Evolutionary conservation across 2,797 vertebrate species (phyloP).

Genomic region (Tapirus indicus): DNA sequence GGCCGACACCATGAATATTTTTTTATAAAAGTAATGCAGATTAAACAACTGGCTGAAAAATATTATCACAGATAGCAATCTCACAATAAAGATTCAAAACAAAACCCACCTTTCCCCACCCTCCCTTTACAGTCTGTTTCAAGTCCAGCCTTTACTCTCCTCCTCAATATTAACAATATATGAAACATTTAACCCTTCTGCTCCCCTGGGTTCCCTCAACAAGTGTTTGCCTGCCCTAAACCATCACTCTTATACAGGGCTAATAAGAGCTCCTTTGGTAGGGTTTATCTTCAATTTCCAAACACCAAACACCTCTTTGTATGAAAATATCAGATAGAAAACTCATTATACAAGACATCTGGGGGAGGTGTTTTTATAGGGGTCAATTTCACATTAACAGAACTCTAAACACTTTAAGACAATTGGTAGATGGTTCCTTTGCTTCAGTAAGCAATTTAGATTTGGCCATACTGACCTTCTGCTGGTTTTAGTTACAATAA

Average conservation of each 20-base stretch:
- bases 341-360: neutral
- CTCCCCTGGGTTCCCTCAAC: neutral
- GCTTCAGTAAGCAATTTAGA: neutral
- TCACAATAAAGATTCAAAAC: neutral
- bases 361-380: neutral
- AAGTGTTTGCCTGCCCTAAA: neutral
- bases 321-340: neutral
- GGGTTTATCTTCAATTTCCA: neutral
- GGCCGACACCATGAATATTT: neutral
- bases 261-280: neutral
- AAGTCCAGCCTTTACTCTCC: neutral
- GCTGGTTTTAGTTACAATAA: neutral
- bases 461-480: neutral
- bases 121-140: neutral
- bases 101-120: neutral
- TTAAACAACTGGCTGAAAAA: slow-evolving; percentile 46
- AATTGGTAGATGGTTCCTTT: neutral
- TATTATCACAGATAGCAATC: neutral
- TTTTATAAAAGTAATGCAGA: slow-evolving; percentile 8
- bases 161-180: neutral
- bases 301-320: neutral
- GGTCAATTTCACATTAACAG: neutral
- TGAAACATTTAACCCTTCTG: neutral
- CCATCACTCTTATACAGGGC: neutral
- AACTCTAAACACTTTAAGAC: neutral